Conservation (phyloP, 2,113 vertebrate genomes). For the Prunella fulvescens region DNA sequence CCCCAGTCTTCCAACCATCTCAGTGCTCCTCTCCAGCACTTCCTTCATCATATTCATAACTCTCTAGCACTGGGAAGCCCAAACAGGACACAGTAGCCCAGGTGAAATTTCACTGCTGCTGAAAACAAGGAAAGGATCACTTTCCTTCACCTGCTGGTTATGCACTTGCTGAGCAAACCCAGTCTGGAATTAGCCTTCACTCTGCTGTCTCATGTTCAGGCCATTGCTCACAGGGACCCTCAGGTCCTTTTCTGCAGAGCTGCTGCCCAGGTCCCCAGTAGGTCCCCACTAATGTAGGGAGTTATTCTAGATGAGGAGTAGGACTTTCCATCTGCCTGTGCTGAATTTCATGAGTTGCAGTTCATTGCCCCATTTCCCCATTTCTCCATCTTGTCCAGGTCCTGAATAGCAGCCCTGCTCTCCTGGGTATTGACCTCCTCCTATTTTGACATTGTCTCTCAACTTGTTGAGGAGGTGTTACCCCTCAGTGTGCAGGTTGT, state of each 20-base stretch:
- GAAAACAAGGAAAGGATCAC: background rate
- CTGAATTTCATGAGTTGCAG: background rate
- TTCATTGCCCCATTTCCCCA: background rate
- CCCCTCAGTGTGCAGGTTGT: background rate
- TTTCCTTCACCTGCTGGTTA: background rate
- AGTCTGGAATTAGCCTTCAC: background rate
- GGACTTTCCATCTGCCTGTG: background rate
- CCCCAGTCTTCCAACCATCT: background rate
- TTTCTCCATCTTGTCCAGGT: background rate
- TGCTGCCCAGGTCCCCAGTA: background rate
- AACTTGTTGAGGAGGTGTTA: background rate
- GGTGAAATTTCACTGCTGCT: background rate
- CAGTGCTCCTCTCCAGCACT: background rate
- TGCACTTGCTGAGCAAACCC: background rate
- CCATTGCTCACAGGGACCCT: background rate
- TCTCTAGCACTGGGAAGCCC: background rate
- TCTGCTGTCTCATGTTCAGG: background rate
- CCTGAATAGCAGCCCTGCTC: background rate
- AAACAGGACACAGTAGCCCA: background rate
- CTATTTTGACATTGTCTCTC: background rate
- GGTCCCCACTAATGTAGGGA: background rate
- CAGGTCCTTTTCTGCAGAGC: background rate
- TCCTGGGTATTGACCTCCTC: background rate
- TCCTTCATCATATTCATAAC: background rate
- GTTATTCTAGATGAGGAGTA: background rate